phyloP scores from a whole-genome alignment of 2,797 vertebrate genomes.

The Rachycentron canadum region DNA sequence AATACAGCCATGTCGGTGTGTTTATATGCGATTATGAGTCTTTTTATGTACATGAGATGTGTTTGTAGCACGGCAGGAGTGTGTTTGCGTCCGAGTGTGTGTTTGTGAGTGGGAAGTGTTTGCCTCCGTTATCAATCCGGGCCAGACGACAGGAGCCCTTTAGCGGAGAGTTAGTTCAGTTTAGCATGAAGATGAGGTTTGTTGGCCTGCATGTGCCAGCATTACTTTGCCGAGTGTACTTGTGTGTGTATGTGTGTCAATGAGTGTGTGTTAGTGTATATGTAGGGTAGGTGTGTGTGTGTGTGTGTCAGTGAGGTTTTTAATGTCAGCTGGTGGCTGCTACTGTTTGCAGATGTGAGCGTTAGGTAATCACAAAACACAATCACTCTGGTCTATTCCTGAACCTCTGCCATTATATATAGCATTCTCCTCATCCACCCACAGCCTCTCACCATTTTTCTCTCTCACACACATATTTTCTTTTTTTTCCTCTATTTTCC shows the following conservation, averaged over 20 bases:
- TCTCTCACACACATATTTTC: constrained; percentile 31
- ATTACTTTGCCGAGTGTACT: constrained; percentile 48
- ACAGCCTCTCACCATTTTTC: constrained; percentile 78
- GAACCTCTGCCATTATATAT: constrained; percentile 86
- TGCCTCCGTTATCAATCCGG: constrained; percentile 77
- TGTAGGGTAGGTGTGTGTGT: not conserved
- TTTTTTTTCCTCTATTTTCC: constrained; percentile 58
- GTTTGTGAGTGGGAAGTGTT: constrained; percentile 70
- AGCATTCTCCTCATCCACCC: constrained; percentile 84
- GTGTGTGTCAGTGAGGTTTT: constrained; percentile 53
- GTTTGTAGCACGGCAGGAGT: constrained; percentile 50
- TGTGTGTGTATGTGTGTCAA: constrained; percentile 50
- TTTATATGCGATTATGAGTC: constrained; percentile 64
- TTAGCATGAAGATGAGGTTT: constrained; percentile 82
- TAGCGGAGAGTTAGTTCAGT: constrained; percentile 78
- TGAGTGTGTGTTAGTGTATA: constrained; percentile 45
- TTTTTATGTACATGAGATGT: constrained; percentile 69
- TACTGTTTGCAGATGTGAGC: constrained; percentile 71
- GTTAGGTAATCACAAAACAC: constrained; percentile 86
- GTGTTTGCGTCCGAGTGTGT: constrained; percentile 66
- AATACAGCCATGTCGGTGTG: constrained; percentile 55
- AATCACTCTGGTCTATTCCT: constrained; percentile 86
- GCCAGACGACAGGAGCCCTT: constrained; percentile 80
- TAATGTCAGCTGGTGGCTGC: constrained; percentile 76
- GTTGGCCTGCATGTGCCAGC: constrained; percentile 44